Base-by-base conservation (phyloP, 2,797 vertebrate species). In the Smutsia gigantea region DNA sequence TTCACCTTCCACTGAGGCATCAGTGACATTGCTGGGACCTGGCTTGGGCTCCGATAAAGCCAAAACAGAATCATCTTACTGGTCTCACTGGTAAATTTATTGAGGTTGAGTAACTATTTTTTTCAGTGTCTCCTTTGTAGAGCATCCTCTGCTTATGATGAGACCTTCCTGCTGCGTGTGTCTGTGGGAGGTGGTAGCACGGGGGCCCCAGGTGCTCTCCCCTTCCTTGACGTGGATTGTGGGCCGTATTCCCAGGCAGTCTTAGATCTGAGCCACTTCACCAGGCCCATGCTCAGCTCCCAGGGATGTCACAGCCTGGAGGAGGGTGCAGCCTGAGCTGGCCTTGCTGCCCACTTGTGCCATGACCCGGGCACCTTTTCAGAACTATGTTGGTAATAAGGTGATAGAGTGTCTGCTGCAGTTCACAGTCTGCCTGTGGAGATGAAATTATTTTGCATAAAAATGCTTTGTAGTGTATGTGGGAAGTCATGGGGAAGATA, bases 171-270 rank as follows among this genome's bases (percentile, higher is more conserved):
- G 19, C 14, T 27, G 21, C 23, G 57, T 11, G 18, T 31, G 10
- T 51, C 15, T 12, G 15, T 46, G 46, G 46, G 46, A 11, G 46
- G 46, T 46, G 46, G 46, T 46, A 46, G 46, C 46, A 11, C 46
- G 11, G 46, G 46, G 46, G 46, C 46, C 46, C 46, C 2, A 12
- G 46, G 46, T 9, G 51, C 7, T 34, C 75, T 2, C 12, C 31
- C 34, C 74, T 19, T 77, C n/a, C 31, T 12, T 11, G 1, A 27
- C 1, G 9, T 5, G 27, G 74, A 13, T 17, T 25, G 6, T 14
- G 6, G 49, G 51, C 29, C 1, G 7, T 37, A 55, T 29, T 5
- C n/a, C 2, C 0, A 3, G 18, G 37, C 2, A 2, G 39, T 23
- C 53, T 61, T 29, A 15, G 42, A 14, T 23, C 84, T n/a, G 53